Evolutionary conservation across 2,888 invertebrate species (phyloP).

Genomic region (Scotopteryx bipunctaria): DNA sequence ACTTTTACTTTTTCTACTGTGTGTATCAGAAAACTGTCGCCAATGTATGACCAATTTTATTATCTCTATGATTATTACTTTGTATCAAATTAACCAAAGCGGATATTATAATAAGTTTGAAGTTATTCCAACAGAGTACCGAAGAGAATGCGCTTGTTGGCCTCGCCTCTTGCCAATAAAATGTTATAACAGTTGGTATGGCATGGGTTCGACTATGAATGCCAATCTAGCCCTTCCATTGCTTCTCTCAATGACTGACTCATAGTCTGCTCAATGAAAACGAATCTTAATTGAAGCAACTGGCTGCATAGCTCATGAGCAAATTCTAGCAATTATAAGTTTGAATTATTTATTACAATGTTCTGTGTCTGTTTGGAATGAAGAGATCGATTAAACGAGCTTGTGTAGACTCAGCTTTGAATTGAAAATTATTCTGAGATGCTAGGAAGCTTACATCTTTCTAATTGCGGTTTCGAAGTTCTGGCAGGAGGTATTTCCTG

Average conservation of each 20-base stretch:
- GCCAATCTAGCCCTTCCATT: slow-evolving; percentile 41
- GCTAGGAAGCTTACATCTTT: neutral
- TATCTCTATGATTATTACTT: neutral
- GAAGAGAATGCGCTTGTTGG: slow-evolving; percentile 15
- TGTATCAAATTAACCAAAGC: neutral
- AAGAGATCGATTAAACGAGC: slow-evolving; percentile 18
- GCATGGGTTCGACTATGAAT: slow-evolving; percentile 30
- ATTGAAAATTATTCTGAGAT: slow-evolving; percentile 7
- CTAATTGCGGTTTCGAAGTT: no score
- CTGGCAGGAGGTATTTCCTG: no score
- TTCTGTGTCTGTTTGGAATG: slow-evolving; percentile 20
- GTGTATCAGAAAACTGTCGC: neutral
- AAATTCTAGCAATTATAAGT: slow-evolving; percentile 34
- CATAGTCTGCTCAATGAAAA: slow-evolving; percentile 69
- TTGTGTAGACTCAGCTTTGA: slow-evolving; percentile 4
- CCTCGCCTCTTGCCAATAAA: slow-evolving; percentile 22
- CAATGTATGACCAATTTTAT: neutral
- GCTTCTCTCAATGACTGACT: slow-evolving; percentile 73
- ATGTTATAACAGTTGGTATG: slow-evolving; percentile 24
- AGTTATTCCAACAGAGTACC: neutral
- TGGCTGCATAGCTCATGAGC: slow-evolving; percentile 52
- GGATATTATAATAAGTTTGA: slow-evolving; percentile 9
- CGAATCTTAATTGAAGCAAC: slow-evolving; percentile 72
- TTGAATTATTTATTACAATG: slow-evolving; percentile 35
- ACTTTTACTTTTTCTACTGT: neutral